Conservation (phyloP, 2,113 vertebrate species). For the Gymnobelideus leadbeateri region DNA sequence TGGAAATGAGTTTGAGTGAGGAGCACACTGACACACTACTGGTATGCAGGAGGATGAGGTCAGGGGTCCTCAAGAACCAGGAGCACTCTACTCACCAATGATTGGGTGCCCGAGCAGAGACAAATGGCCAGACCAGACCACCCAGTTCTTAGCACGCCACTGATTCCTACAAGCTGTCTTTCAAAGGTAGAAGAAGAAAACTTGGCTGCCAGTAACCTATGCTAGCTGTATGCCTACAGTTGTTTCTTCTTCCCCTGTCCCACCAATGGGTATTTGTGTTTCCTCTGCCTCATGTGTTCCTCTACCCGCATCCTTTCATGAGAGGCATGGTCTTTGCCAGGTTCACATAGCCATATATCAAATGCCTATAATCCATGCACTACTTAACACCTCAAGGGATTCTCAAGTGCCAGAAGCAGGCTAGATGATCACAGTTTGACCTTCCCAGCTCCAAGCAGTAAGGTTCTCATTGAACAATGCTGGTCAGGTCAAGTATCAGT, state of each 20-base stretch:
- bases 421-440: too few relatives aligned
- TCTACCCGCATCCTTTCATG: not conserved
- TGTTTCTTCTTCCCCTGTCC: not conserved
- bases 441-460: too few relatives aligned
- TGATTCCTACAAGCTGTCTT: not conserved
- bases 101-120: not conserved
- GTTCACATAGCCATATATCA: not conserved
- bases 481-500: too few relatives aligned
- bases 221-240: not conserved
- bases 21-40: not conserved
- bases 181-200: not conserved
- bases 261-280: too few relatives aligned
- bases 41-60: not conserved
- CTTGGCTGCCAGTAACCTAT: not conserved
- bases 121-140: not conserved
- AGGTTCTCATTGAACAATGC: too few relatives aligned
- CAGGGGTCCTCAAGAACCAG: not conserved
- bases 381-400: too few relatives aligned
- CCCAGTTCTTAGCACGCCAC: not conserved
- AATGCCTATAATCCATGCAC: not conserved
- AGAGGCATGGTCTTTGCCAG: not conserved
- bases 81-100: not conserved
- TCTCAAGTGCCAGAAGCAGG: too few relatives aligned
- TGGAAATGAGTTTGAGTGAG: not conserved
- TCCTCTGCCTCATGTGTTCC: not conserved